Evolutionary conservation across 92 coral and sea anemone species (phyloP), one percentile per base, ranked within the genome.

Genomic region (Epizoanthus rinbou): DNA sequence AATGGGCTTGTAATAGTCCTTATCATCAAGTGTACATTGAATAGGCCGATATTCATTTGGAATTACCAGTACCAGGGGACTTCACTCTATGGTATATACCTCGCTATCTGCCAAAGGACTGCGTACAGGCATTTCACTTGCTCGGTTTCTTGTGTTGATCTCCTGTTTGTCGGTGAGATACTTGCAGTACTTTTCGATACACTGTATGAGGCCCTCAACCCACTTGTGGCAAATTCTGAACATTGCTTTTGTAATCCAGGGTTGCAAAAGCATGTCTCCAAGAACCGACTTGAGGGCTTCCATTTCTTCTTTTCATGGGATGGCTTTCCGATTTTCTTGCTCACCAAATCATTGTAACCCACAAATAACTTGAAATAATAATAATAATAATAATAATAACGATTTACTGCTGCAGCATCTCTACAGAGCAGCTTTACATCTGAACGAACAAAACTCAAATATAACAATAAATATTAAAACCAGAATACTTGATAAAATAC

Each of bases 91-190:
- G 66, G 66, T 19, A 60, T 60, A 60, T 60, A 19, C 66, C 31
- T 21, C 66, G 31, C 66, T 60, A 19, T 60, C 66, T 2, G 31
- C 66, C 66, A 60, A 60, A 60, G 66, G 66, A 60, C 66, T 60
- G 66, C 66, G 66, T 60, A 17, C n/a, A 18, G 28, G 66, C 66
- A 11, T 60, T 60, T 60, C 66, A 60, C 66, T 58, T 58, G 64
- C 64, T 58, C 25, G 64, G 64, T 58, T 58, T n/a, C 25, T 60
- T 10, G 66, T 60, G 66, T 60, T 60, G 66, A 60, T 60, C 66
- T n/a, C 66, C 66, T 60, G 66, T 60, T 60, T 60, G 66, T 60
- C 66, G 66, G 66, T 60, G 66, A 60, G 66, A 60, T 60, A 60
- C 66, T 60, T 60, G 66, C 66, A n/a, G 66, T 60, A 19, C 28